Evolutionary conservation across 2,888 invertebrate genomes (phyloP).

Genomic region (Eupithecia centaureata): DNA sequence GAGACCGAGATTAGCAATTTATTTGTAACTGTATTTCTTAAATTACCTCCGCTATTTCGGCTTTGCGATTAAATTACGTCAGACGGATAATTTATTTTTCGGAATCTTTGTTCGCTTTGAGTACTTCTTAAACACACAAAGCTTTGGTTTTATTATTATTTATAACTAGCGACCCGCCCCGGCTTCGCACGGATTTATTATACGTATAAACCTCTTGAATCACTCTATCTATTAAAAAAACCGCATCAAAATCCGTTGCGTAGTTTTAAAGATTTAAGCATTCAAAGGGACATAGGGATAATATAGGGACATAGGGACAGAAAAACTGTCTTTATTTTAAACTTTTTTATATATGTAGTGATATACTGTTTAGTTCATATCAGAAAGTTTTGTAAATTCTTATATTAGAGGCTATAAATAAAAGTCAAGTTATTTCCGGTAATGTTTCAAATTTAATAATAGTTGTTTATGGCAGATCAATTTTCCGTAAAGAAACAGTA

Average conservation of each 20-base stretch:
- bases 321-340: too few species aligned
- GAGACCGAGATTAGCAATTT: slow-evolving; percentile 32
- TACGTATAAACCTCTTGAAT: too few species aligned
- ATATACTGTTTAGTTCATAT: too few species aligned
- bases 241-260: too few species aligned
- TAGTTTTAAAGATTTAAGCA: too few species aligned
- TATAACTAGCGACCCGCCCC: too few species aligned
- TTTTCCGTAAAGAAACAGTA: background rate
- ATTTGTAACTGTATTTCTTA: slow-evolving; percentile 31
- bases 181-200: too few species aligned
- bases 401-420: background rate
- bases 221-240: too few species aligned
- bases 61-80: slow-evolving; percentile 27
- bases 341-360: too few species aligned
- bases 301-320: too few species aligned
- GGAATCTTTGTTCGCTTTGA: slow-evolving; percentile 12
- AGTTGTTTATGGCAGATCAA: background rate
- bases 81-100: slow-evolving; percentile 17
- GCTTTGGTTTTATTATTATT: background rate
- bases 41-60: slow-evolving; percentile 26
- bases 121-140: background rate
- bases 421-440: background rate
- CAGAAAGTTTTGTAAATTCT: background rate
- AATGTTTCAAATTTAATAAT: background rate
- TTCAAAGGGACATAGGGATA: too few species aligned